Base-by-base conservation (phyloP, 1,140 invertebrate genomes). In the Drosophila lowei region DNA sequence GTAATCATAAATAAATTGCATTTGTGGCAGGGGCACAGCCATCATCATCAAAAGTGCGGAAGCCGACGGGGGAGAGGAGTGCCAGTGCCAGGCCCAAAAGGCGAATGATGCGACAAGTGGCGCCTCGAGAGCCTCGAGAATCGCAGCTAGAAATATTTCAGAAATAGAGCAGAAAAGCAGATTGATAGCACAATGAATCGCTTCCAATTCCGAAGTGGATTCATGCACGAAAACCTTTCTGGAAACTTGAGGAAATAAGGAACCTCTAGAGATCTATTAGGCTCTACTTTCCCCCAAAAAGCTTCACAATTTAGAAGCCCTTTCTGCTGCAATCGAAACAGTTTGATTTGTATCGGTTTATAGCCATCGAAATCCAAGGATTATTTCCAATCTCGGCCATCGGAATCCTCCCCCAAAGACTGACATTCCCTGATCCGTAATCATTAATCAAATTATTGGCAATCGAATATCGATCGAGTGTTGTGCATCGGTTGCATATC, bases 371-470 rank as follows among this genome's bases (percentile, higher is more conserved):
- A 9, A n/a, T 9, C 5, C 3, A 25, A 7, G 23, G 7, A 49
- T 6, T 30, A n/a, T 53, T 7, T 23, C 16, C 28, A 18, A 43
- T 15, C 48, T 58, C 44, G 38, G 38, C 43, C 43, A 9, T 13
- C 25, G n/a, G 2, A 6, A 44, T 65, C 23, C n/a, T 30, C 30
- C 18, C 60, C 54, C 18, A 6, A 5, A 25, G 23, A 0, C 23
- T 25, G 23, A 25, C 23, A 25, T 25, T 6, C 3, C 23, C 3
- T 5, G 23, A 25, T 25, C 34, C 11, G 23, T 25, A 21, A 57
- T 58, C 70, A 85, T 84, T 76, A 84, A 84, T 84, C 72, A 84
- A 72, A 65, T 72, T 72, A 59, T 72, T 68, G 48, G 53, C 64
- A 53, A 60, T 55, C 34, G 60, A 55, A 44, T 50, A 68, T 70